Evolutionary conservation across 2,113 vertebrate species (phyloP).

Genomic region (Rhinolophus sinicus): DNA sequence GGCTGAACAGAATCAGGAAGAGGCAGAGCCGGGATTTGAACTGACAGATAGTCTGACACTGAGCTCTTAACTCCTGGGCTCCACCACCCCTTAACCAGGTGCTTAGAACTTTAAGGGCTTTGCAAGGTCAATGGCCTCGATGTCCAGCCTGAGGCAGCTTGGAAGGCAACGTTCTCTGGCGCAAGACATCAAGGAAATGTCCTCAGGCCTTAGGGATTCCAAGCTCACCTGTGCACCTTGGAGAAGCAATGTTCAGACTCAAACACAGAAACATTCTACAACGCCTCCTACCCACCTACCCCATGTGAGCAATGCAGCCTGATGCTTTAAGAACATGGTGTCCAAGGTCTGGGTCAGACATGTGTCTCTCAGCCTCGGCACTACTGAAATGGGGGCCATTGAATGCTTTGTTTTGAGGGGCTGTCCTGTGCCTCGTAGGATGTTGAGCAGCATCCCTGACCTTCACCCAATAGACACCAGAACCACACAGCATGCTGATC

Average conservation of each 20-base stretch:
- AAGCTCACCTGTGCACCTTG: neutral
- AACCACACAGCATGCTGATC: neutral
- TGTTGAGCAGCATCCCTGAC: neutral
- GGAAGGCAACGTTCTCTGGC: neutral
- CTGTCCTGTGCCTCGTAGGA: neutral
- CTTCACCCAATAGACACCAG: neutral
- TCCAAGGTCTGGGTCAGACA: neutral
- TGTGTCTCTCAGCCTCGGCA: neutral
- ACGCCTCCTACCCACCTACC: neutral
- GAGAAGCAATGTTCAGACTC: neutral
- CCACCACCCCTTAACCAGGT: neutral
- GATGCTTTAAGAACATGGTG: neutral
- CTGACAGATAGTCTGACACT: neutral
- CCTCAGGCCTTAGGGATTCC: neutral
- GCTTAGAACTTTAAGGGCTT: neutral
- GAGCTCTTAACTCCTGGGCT: neutral
- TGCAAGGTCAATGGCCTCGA: neutral
- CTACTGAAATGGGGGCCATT: neutral
- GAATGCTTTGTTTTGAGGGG: neutral
- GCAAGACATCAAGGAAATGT: neutral
- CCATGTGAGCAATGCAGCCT: rapidly evolving
- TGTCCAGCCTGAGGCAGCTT: rapidly evolving
- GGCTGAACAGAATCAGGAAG: neutral
- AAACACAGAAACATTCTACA: neutral
- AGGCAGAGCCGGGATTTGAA: neutral